phyloP scores from a whole-genome alignment of 2,888 invertebrate genomes.

The Cataglyphis albicans region DNA sequence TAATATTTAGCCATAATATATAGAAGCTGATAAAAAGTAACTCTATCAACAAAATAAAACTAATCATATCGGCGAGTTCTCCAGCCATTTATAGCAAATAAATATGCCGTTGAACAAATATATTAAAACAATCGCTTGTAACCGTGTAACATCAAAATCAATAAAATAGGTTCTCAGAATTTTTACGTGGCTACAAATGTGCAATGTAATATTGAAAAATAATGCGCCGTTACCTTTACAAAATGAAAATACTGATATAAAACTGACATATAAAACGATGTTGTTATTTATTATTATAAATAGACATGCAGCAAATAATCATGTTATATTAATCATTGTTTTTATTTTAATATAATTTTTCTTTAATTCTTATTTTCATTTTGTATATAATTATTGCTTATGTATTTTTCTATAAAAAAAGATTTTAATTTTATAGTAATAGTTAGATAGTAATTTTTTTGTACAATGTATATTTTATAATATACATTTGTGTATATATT shows the following conservation, averaged over 20 bases:
- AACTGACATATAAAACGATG: not conserved
- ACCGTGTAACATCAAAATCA: not conserved
- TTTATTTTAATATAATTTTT: no score
- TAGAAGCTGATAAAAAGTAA: constrained; percentile 17
- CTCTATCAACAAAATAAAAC: constrained; percentile 11
- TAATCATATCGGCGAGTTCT: constrained; percentile 25
- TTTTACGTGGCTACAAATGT: constrained; percentile 25
- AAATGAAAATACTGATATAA: not conserved
- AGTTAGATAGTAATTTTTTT: no score
- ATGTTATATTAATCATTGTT: no score
- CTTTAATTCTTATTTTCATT: no score
- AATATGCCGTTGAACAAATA: constrained; percentile 2
- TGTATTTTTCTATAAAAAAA: no score
- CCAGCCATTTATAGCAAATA: constrained; percentile 5
- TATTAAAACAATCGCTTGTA: constrained; percentile 5
- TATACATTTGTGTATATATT: no score
- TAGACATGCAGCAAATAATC: no score
- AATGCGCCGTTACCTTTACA: constrained; percentile 31
- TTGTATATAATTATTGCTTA: no score
- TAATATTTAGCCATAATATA: constrained; percentile 24
- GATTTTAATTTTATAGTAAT: no score
- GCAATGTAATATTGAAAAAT: constrained; percentile 5
- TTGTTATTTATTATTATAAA: no score
- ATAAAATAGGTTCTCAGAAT: not conserved
- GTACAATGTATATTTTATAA: no score